phyloP scores from a whole-genome alignment of 1,140 invertebrate species.

The Tetramorium simillimum region DNA sequence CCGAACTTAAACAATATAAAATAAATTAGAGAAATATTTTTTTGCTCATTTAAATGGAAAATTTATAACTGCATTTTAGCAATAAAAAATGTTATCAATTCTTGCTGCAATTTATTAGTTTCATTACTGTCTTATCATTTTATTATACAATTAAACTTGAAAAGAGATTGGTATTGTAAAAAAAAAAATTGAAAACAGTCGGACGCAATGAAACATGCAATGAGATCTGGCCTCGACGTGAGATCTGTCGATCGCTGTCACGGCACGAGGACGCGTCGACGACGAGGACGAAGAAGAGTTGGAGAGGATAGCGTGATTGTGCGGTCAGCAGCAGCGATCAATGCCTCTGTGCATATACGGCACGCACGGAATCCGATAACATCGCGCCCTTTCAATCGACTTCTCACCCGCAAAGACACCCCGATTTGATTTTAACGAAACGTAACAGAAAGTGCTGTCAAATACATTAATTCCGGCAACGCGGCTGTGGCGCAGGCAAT shows the following conservation, averaged over 20 bases:
- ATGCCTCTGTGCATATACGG: constrained; percentile 73
- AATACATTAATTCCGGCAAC: constrained; percentile 7
- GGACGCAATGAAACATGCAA: constrained; percentile 68
- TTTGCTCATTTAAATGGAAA: neutral
- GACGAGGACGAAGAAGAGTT: constrained; percentile 60
- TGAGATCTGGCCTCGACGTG: constrained; percentile 67
- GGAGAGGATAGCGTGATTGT: constrained; percentile 75
- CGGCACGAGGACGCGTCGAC: constrained; percentile 65
- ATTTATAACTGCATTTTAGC: neutral
- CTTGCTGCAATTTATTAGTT: neutral
- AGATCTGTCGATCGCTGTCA: constrained; percentile 76
- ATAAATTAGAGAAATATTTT: neutral
- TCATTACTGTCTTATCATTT: neutral
- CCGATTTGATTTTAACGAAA: neutral
- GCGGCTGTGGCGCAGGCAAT: constrained; percentile 1
- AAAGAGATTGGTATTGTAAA: neutral
- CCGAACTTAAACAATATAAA: neutral
- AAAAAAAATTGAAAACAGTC: constrained; percentile 66
- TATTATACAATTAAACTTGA: neutral
- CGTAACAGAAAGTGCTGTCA: neutral
- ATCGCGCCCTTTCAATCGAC: constrained; percentile 49
- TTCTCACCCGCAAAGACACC: constrained; percentile 46
- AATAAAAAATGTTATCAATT: neutral
- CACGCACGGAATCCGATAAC: constrained; percentile 76
- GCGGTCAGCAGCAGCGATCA: constrained; percentile 78